A percentile compares a stretch with the other conserved stretches of the same genome.
Conservation (phyloP, 1,140 invertebrate genomes). For the Tetramorium simillimum region DNA sequence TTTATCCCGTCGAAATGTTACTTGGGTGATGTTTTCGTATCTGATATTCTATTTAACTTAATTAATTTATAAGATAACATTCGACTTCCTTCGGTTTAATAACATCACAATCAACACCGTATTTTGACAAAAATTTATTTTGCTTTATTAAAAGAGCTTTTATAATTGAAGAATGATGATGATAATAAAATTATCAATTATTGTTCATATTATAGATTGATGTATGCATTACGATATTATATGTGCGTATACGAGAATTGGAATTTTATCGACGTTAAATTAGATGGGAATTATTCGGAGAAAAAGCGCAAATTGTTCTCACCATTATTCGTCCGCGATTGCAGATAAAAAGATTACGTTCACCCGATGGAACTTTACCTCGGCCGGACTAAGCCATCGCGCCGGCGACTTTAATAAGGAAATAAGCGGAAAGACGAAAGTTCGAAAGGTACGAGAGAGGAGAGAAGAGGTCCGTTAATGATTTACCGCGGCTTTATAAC, state of each 20-base stretch:
- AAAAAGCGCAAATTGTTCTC: constrained; percentile 46
- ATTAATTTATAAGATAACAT: neutral
- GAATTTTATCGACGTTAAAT: constrained; percentile 53
- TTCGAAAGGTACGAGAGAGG: constrained; percentile 36
- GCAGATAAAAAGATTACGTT: constrained; percentile 55
- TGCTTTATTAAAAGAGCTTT: neutral
- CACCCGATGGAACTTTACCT: constrained; percentile 30
- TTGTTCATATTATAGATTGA: neutral
- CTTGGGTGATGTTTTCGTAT: neutral
- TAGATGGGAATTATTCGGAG: constrained; percentile 47
- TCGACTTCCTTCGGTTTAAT: neutral
- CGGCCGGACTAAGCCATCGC: constrained; percentile 27
- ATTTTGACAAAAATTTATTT: neutral
- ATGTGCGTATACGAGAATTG: neutral
- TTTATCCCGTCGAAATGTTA: constrained; percentile 15
- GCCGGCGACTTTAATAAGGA: constrained; percentile 68
- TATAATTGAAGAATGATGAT: neutral
- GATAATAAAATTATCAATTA: neutral
- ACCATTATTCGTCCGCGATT: constrained; percentile 53
- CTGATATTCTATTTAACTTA: neutral
- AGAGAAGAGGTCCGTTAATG: constrained; percentile 72
- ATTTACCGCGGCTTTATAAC: constrained; percentile 78
- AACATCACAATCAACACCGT: neutral
- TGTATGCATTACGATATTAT: neutral
- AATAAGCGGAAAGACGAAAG: constrained; percentile 56